Base-by-base conservation (phyloP, 2,888 invertebrate genomes). In the Leucophora obtusa region DNA sequence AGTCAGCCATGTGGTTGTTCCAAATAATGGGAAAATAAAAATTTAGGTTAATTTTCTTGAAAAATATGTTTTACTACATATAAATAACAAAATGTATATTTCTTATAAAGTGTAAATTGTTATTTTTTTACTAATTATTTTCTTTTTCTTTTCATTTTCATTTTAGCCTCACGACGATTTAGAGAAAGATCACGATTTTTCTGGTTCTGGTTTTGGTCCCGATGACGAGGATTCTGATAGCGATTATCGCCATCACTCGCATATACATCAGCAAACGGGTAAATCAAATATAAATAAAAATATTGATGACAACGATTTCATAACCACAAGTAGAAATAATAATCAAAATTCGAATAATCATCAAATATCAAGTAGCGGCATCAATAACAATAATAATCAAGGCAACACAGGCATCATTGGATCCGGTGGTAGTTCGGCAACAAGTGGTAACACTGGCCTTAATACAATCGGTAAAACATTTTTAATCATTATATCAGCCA, bases 191-290 rank as follows among this genome's bases (percentile, higher is more conserved):
- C 91, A 93, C 84, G 96, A 96, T 92, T 94, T 95, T 88, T 96
- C 96, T 88, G 96, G 96, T 86, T 96, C 96, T 89, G 96, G 96
- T 83, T 94, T 93, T 91, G 96, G 96, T 84, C 94, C 95, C 83
- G 95, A 95, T 92, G 96, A 96, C 92, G 96, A 96, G 88, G 95
- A 94, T 86, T 90, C 90, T 82, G 85, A 87, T 77, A 88, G 89
- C 79, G 87, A 87, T 79, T 86, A 86, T 83, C 88, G 86, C 83
- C 88, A 87, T 83, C 87, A 87, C 62, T 84, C 84, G 59, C 84
- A 83, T 72, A 84, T 84, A 54, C 86, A 87, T 68, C 84, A 83
- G 66, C 81, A 85, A 82, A 82, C 85, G 83, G 83, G 85, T 85
- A 84, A 85, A 83, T 84, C 87, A 87, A 87, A 87, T 87, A 87